Conservation (phyloP, 2,113 vertebrate genomes). For the Barbus barbus region DNA sequence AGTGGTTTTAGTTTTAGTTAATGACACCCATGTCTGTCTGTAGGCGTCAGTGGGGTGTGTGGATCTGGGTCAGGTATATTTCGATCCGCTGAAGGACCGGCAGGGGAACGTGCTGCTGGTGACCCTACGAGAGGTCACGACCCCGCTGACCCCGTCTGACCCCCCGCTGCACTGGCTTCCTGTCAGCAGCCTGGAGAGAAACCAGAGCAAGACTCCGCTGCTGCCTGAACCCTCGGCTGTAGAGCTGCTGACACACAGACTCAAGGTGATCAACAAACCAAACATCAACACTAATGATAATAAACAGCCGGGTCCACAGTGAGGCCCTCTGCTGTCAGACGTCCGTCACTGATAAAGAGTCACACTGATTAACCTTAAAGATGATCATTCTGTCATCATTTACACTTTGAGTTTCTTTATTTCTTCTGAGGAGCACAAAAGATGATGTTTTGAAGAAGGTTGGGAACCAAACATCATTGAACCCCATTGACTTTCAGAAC, state of each 20-base stretch:
- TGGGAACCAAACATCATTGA: not conserved
- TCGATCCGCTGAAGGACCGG: conserved; percentile 76
- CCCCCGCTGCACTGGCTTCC: conserved; percentile 74
- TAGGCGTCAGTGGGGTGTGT: conserved; percentile 71
- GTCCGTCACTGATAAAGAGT: no score
- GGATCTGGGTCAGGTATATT: conserved; percentile 77
- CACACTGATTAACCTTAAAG: no score
- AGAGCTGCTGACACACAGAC: conserved; percentile 71
- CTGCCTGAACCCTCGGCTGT: conserved; percentile 74
- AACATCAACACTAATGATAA: not conserved
- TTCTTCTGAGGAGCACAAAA: not conserved
- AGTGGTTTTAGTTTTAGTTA: not conserved
- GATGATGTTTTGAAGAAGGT: not conserved
- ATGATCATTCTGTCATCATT: not conserved
- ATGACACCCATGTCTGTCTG: not conserved
- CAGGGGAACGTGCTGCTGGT: conserved; percentile 77
- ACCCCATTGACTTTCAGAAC: not conserved
- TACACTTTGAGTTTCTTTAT: not conserved
- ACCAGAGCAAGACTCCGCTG: conserved; percentile 68
- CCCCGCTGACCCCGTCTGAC: conserved; percentile 58
- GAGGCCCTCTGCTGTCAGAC: no score
- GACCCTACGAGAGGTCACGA: conserved; percentile 67
- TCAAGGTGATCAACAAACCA: conserved; percentile 64
- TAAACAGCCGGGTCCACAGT: no score
- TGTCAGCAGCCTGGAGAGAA: conserved; percentile 68